A percentile compares a stretch with the other conserved stretches of the same genome.
Conservation (phyloP, 2,888 invertebrate species). For the Automeris io region DNA sequence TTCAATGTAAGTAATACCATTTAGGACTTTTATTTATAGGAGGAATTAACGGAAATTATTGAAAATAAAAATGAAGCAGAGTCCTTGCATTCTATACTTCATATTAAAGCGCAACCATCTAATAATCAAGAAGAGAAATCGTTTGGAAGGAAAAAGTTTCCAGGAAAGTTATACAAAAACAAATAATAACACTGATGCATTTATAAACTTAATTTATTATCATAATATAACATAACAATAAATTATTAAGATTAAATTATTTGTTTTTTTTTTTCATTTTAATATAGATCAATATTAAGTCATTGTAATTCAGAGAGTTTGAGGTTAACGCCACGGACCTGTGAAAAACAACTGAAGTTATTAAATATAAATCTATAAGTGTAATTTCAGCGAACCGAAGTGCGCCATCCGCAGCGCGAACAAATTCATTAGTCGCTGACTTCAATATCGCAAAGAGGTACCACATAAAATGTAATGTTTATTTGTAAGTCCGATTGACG, state of each 20-base stretch:
- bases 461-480: too few relatives aligned
- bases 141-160: slow-evolving; percentile 48
- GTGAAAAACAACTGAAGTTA: slow-evolving; percentile 32
- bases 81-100: slow-evolving; percentile 82
- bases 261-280: slow-evolving; percentile 6
- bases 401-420: too few relatives aligned
- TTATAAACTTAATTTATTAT: slow-evolving; percentile 22
- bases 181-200: slow-evolving; percentile 31
- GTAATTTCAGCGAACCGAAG: too few relatives aligned
- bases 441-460: too few relatives aligned
- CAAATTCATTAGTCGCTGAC: too few relatives aligned
- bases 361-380: too few relatives aligned
- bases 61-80: slow-evolving; percentile 84
- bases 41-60: slow-evolving; percentile 82
- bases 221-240: slow-evolving; percentile 8
- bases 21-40: too few relatives aligned
- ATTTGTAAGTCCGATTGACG: too few relatives aligned
- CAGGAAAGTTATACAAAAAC: slow-evolving; percentile 43
- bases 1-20: too few relatives aligned
- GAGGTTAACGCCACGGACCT: slow-evolving; percentile 34
- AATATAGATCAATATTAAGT: slow-evolving; percentile 1
- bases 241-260: slow-evolving; percentile 12
- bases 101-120: slow-evolving; percentile 78
- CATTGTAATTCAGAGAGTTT: not conserved
- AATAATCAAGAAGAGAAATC: slow-evolving; percentile 54